These are phyloP conservation scores for Taenaris catops DNA, from an alignment of 2,888 invertebrate species.

Conservation along the genomic window DNA sequence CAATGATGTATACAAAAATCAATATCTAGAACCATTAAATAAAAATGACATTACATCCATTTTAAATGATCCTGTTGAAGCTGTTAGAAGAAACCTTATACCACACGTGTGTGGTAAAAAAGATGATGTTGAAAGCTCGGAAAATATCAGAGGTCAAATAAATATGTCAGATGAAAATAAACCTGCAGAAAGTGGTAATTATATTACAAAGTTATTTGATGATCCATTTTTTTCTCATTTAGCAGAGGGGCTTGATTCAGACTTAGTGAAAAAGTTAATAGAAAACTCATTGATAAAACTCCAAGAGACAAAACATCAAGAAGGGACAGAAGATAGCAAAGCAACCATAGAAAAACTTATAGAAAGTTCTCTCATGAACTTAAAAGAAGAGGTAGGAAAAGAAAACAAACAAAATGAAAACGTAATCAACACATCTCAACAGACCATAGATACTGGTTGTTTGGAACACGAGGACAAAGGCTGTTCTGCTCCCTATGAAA, in stretches of 20 bases:
- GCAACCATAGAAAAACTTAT: constrained; percentile 74
- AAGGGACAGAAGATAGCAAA: constrained; percentile 64
- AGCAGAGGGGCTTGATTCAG: constrained; percentile 81
- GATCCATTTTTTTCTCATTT: constrained; percentile 83
- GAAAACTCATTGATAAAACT: constrained; percentile 84
- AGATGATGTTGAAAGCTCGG: constrained; percentile 31
- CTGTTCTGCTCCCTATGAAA: constrained; percentile 87
- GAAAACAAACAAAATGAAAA: constrained; percentile 41
- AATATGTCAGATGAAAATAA: constrained; percentile 28
- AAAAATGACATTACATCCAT: constrained; percentile 74
- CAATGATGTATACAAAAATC: constrained; percentile 37
- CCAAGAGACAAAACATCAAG: constrained; percentile 65
- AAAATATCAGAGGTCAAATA: constrained; percentile 22
- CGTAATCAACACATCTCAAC: constrained; percentile 34
- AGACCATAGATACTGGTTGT: constrained; percentile 31
- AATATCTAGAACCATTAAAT: constrained; percentile 25
- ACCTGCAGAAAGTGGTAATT: constrained; percentile 53
- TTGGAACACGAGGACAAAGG: constrained; percentile 72
- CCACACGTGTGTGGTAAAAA: constrained; percentile 88
- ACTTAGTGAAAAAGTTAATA: constrained; percentile 82
- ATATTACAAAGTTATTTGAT: constrained; percentile 81
- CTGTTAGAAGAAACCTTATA: constrained; percentile 85
- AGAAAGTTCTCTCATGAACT: constrained; percentile 63
- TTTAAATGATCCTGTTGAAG: constrained; percentile 86
- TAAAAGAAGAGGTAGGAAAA: constrained; percentile 52